Percentiles rank a stretch among this genome's conserved stretches.
These are phyloP conservation scores for Pristionchus fissidentatus DNA, from an alignment of 2,888 invertebrate species.

Conservation along the genomic window DNA sequence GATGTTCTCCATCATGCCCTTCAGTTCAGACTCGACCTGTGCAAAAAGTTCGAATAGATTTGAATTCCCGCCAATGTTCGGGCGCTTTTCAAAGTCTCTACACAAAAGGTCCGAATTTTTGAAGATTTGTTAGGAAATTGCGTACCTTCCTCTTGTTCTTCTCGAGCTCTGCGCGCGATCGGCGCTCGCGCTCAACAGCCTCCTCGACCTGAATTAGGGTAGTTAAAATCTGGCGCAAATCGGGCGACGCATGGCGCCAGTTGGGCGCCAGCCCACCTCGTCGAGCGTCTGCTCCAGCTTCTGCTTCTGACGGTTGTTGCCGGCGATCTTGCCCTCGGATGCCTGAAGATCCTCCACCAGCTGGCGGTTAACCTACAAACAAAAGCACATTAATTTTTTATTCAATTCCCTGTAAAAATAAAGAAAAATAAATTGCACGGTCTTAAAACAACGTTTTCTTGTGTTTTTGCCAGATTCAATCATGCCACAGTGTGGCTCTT, in stretches of 20 bases:
- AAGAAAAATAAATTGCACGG: too few relatives aligned
- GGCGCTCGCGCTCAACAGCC: constrained; percentile 74
- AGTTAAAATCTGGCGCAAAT: too few relatives aligned
- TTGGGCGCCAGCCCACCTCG: constrained; percentile 69
- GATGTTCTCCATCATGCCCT: constrained; percentile 74
- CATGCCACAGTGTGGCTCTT: background rate
- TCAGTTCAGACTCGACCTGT: constrained; percentile 73
- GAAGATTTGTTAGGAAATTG: background rate
- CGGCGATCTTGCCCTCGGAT: constrained; percentile 85
- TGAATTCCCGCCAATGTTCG: background rate
- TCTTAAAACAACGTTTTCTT: background rate
- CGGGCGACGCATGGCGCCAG: too few relatives aligned
- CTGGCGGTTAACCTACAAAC: constrained; percentile 71
- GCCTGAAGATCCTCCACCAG: constrained; percentile 80
- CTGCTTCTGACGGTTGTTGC: constrained; percentile 70
- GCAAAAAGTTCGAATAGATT: constrained; percentile 45
- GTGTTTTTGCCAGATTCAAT: too few relatives aligned
- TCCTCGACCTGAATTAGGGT: constrained; percentile 66
- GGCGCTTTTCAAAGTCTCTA: background rate
- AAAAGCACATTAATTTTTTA: background rate
- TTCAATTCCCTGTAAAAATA: too few relatives aligned
- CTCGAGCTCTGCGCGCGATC: constrained; percentile 73
- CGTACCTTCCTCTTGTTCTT: constrained; percentile 73
- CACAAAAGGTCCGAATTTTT: background rate
- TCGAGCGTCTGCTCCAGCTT: constrained; percentile 75